phyloP scores from a whole-genome alignment of 2,113 vertebrate species.

The Aepyceros melampus region DNA sequence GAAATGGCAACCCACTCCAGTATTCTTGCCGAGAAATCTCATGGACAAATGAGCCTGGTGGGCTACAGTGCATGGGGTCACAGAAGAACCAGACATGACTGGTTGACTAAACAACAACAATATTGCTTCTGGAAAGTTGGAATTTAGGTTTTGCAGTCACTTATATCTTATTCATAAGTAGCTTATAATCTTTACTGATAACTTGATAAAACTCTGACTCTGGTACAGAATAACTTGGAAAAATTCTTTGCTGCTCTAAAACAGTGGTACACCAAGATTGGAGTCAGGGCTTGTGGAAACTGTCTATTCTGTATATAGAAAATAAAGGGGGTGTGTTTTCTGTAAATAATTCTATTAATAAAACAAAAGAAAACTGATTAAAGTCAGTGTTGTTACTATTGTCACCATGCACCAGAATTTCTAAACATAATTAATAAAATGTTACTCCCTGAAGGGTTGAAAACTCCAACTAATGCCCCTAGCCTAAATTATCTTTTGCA shows the following conservation, averaged over 20 bases:
- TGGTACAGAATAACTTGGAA: not conserved
- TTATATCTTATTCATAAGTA: not conserved
- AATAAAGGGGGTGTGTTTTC: not conserved
- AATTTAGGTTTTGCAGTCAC: not conserved
- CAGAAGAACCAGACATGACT: not conserved
- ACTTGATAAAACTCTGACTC: not conserved
- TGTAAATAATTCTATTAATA: not conserved
- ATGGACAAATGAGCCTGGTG: not conserved
- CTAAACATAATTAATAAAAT: slow-evolving; percentile 5
- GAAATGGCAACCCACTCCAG: not conserved
- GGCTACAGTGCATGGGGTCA: not conserved
- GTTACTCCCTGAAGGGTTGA: not conserved
- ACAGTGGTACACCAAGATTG: not conserved
- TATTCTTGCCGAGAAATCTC: not conserved
- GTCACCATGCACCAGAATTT: not conserved
- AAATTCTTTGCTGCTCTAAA: not conserved
- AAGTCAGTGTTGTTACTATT: not conserved
- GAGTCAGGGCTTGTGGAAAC: not conserved
- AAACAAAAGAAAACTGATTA: not conserved
- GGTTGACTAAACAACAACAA: not conserved
- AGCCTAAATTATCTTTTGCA: not conserved
- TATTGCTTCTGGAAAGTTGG: not conserved
- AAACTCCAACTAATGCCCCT: not conserved
- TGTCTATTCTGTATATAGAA: not conserved
- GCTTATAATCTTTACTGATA: not conserved